Base-by-base conservation (phyloP, 2,797 vertebrate species). In the Prionace glauca region DNA sequence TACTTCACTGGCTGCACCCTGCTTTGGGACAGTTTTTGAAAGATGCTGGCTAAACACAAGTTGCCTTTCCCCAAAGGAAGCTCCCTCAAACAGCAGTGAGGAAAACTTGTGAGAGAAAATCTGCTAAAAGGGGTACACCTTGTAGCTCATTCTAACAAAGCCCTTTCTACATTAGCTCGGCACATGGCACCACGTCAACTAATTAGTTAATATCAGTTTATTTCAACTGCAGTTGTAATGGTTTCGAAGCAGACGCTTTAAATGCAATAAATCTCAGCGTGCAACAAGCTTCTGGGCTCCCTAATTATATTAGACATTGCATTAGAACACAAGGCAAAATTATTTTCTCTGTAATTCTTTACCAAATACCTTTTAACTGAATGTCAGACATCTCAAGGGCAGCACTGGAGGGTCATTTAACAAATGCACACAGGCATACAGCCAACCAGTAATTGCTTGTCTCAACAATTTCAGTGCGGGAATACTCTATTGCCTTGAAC, bases 361-460 rank as follows among this genome's bases (percentile, higher is more conserved):
- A 92, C 92, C 69, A 50, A 94, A 94, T 94, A 71, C 67, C 69
- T 94, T 45, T 94, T 94, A 71, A 94, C 92, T 94, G 92, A 72
- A 94, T 94, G 92, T 94, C 92, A 94, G 92, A 72, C 69, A 71
- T 74, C 67, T 72, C 67, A 94, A 94, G 67, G 92, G 92, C 67
- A 94, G 92, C 36, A 50, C 11, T 65, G 41, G 67, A 50, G 92
- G 41, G 69, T 94, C 67, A 74, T 71, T 94, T 50, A 72, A 93
- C 91, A 69, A 67, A 94, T 45, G 69, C 92, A 94, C 92, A 94
- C 41, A 94, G 67, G 41, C 65, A 71, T 84, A 45, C 81, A 45
- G 81, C 50, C 88, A 91, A 65, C 67, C 36, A 29, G 67, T 74
- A 94, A 94, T 71, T 94, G 69, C 65, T 72, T 74, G 92, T 45